These are phyloP conservation scores for Drosophila burlai DNA, from an alignment of 1,140 invertebrate species.

Conservation along the genomic window DNA sequence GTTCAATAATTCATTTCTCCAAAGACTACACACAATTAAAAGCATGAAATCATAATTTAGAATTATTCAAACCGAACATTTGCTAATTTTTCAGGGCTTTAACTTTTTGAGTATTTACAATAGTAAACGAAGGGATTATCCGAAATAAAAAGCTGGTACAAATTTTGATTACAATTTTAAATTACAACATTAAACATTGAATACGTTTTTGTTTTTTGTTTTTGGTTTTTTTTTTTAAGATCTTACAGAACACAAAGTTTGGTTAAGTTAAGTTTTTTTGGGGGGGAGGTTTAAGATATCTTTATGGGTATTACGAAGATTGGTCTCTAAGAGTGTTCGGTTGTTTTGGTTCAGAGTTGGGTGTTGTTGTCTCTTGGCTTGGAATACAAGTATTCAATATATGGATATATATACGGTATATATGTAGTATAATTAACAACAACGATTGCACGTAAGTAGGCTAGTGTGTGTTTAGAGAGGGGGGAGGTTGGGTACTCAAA, in stretches of 20 bases:
- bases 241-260: constrained; percentile 53
- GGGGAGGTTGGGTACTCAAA: constrained; percentile 69
- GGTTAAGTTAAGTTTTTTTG: constrained; percentile 31
- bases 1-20: constrained; percentile 38
- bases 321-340: constrained; percentile 52
- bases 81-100: constrained; percentile 31
- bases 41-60: constrained; percentile 49
- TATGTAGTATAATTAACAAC: constrained; percentile 69
- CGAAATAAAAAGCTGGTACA: constrained; percentile 28
- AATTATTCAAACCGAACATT: constrained; percentile 22
- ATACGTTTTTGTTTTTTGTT: constrained; percentile 54
- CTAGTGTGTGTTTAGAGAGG: constrained; percentile 58
- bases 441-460: constrained; percentile 74
- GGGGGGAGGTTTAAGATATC: constrained; percentile 33
- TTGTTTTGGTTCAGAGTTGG: constrained; percentile 55
- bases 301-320: constrained; percentile 60
- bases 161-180: constrained; percentile 55
- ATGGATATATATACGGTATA: constrained; percentile 50
- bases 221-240: constrained; percentile 5
- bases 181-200: constrained; percentile 82
- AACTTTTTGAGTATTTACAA: constrained; percentile 40
- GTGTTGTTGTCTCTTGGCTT: constrained; percentile 62
- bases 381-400: constrained; percentile 73
- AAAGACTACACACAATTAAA: constrained; percentile 51
- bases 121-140: constrained; percentile 18